Conservation (phyloP, 2,113 vertebrate species). For the Nothobranchius kuhntae region DNA sequence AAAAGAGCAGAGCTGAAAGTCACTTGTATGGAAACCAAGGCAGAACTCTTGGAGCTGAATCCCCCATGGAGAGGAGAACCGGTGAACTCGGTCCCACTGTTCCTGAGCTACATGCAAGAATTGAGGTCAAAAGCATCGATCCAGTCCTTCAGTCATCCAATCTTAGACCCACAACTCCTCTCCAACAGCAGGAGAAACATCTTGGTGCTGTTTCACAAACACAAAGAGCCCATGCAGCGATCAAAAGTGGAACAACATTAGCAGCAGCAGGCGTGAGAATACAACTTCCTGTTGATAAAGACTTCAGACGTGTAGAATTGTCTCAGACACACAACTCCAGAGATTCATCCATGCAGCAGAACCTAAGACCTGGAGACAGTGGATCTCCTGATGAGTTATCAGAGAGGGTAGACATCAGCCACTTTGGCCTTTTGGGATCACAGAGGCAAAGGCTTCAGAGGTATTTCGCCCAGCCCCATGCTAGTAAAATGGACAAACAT, state of each 20-base stretch:
- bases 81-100: neutral
- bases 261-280: neutral
- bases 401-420: conserved; percentile 4
- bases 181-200: conserved; percentile 21
- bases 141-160: conserved; percentile 7
- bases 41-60: conserved; percentile 9
- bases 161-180: conserved; percentile 6
- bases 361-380: conserved; percentile 25
- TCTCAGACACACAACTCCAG: conserved; percentile 6
- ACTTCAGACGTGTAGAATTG: conserved; percentile 18
- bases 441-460: conserved; percentile 18
- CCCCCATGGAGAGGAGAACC: conserved; percentile 11
- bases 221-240: neutral
- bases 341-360: conserved; percentile 13
- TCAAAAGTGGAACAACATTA: conserved; percentile 17
- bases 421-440: conserved; percentile 18
- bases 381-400: conserved; percentile 7
- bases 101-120: conserved; percentile 29
- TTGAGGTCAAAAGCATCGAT: conserved; percentile 25
- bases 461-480: neutral
- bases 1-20: conserved; percentile 39
- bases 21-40: conserved; percentile 10
- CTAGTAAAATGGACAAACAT: conserved; percentile 12
- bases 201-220: conserved; percentile 15
- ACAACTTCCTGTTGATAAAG: conserved; percentile 24